Percentiles rank a stretch among this genome's conserved stretches.
These are phyloP conservation scores for Nomada flava DNA, from an alignment of 2,888 invertebrate species.

Conservation along the genomic window DNA sequence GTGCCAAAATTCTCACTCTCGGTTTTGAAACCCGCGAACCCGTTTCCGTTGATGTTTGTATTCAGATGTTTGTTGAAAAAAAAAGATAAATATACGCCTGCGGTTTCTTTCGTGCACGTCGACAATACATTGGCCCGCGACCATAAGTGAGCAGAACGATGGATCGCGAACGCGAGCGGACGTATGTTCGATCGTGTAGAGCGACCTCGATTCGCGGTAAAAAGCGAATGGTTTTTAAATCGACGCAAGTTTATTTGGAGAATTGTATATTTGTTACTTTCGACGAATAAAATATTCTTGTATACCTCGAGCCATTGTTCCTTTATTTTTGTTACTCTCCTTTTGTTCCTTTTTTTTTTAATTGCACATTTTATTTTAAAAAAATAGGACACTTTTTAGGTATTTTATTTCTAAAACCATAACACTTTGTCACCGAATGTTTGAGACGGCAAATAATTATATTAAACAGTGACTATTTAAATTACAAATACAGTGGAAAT, in stretches of 20 bases:
- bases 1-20: constrained; percentile 80
- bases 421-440: no score
- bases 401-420: no score
- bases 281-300: constrained; percentile 84
- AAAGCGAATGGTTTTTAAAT: constrained; percentile 64
- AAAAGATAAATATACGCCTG: constrained; percentile 25
- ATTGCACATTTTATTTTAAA: no score
- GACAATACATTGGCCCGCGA: constrained; percentile 72
- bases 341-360: not conserved
- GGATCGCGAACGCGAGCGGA: constrained; percentile 21
- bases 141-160: not conserved
- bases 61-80: constrained; percentile 61
- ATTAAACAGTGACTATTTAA: not conserved
- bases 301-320: constrained; percentile 76
- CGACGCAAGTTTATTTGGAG: constrained; percentile 80
- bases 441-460: no score
- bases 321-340: not conserved
- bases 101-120: constrained; percentile 65
- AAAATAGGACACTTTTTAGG: no score
- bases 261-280: constrained; percentile 84
- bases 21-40: constrained; percentile 58
- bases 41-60: constrained; percentile 64
- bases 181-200: constrained; percentile 39
- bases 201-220: constrained; percentile 55
- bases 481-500: not conserved